Evolutionary conservation across 2,888 invertebrate species (phyloP).

Genomic region (Lasiommata megera): DNA sequence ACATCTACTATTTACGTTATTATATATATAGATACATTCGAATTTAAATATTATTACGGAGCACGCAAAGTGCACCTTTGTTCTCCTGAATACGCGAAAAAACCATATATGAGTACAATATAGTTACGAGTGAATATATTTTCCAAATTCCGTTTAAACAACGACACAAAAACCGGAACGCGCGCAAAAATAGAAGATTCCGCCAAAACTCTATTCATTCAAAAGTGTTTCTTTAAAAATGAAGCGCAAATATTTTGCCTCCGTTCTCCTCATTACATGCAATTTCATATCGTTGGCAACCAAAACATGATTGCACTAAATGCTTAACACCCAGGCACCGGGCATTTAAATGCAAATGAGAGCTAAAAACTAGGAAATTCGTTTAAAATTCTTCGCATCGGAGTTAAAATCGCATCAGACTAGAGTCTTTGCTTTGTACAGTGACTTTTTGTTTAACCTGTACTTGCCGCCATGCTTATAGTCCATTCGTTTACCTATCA

Average conservation of each 20-base stretch:
- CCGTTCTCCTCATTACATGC: slow-evolving; percentile 28
- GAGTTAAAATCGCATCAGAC: not conserved
- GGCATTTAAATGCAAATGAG: slow-evolving; percentile 33
- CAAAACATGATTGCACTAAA: slow-evolving; percentile 32
- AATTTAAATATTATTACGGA: no score
- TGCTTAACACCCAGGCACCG: slow-evolving; percentile 29
- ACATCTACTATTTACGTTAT: no score
- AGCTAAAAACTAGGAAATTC: slow-evolving; percentile 28
- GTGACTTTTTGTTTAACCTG: no score
- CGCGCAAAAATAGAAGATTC: not conserved
- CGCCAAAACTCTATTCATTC: slow-evolving; percentile 8
- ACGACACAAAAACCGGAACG: not conserved
- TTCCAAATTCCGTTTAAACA: not conserved
- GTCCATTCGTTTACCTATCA: no score
- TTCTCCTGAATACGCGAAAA: no score
- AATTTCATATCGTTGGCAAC: slow-evolving; percentile 31
- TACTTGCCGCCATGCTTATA: no score
- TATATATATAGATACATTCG: no score
- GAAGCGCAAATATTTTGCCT: slow-evolving; percentile 28
- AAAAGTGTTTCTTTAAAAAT: slow-evolving; percentile 21
- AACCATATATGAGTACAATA: not conserved
- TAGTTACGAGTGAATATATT: not conserved
- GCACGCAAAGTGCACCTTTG: no score
- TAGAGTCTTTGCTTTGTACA: not conserved
- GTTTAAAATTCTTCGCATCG: slow-evolving; percentile 20